Base-by-base conservation (phyloP, 1,140 invertebrate species). In the Drosophila varians region DNA sequence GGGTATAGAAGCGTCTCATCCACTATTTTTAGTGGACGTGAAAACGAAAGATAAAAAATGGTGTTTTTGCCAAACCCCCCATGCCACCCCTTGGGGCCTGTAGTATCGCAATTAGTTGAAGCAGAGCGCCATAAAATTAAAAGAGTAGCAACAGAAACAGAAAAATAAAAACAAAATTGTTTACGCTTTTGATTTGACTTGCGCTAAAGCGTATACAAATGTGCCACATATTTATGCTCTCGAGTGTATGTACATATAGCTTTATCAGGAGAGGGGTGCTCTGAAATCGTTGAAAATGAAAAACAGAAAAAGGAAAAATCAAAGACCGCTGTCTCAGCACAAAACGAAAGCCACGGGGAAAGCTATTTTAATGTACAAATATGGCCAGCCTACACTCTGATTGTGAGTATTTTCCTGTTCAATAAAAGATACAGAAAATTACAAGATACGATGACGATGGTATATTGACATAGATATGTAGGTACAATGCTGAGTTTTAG, bases 151-250 rank as follows among this genome's bases (percentile, higher is more conserved):
- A 36, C 55, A 56, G 23, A 60, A 65, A 60, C 36, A 55, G 31
- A 79, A 65, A 79, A 65, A 79, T 54, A 74, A 53, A 79, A 83
- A 82, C 72, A 55, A 68, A 65, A 66, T 79, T 83, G 74, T 84
- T 83, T 83, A 84, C 75, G 78, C 71, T 86, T 74, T 83, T 77
- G 69, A 77, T 74, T 62, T 38, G 68, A 46, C 11, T 58, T 40
- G 46, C 38, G 19, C 46, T 64, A 45, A 26, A 68, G 56, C 18
- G 47, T 26, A 60, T 26, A 71, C 38, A 40, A 16, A 36, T 48
- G n/a, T 45, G 6, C 31, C 9, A 57, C 40, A 45, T 19, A 54
- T 26, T 18, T 12, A 51, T 21, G 21, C 21, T 21, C 21, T 21
- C 21, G 4, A 21, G 2, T 2, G 9, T 53, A 38, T 18, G 2